Base-by-base conservation (phyloP, 2,888 invertebrate species). In the Hydropsyche betteni region DNA sequence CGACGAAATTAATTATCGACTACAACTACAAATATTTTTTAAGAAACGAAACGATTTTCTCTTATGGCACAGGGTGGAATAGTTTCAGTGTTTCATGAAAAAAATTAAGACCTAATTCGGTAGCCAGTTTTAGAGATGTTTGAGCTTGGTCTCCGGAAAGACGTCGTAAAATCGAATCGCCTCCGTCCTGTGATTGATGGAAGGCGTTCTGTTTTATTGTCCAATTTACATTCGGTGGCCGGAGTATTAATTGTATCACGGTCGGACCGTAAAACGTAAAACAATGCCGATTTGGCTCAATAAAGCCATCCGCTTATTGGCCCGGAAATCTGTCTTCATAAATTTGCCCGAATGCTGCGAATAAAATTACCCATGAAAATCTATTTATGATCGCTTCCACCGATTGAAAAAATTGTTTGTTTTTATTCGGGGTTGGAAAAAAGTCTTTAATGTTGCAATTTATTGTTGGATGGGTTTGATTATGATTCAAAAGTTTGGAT, bases 201-300 rank as follows among this genome's bases (percentile, higher is more conserved):
- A 64, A 64, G 64, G 34, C 34, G 34, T 64, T 64, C 7, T 34
- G 36, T 36, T 64, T 64, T 64, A 64, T 64, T 64, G 64, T 64
- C 36, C 64, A 64, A 64, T 64, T 64, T 64, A 64, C 64, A 64
- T 64, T 64, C 36, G 64, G n/a, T 36, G 64, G 64, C 36, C 64
- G 36, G 33, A 34, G 12, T 33, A 33, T 64, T 33, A 64, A 33
- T 64, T 24, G 64, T 64, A 64, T 64, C 64, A 44, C 44, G 64
- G 34, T 12, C 33, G 6, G 64, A 34, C 34, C 64, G n/a, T 64
- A 64, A 64, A 55, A 64, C 36, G 64, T 36, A 36, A 64, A 64
- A 64, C 64, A 64, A 64, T 64, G 64, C 64, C 64, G 64, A 64
- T 64, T 64, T 64, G 64, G n/a, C 64, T 36, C 64, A 64, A 64